These are phyloP conservation scores for Lysandra coridon DNA, from an alignment of 2,888 invertebrate genomes.

Conservation along the genomic window DNA sequence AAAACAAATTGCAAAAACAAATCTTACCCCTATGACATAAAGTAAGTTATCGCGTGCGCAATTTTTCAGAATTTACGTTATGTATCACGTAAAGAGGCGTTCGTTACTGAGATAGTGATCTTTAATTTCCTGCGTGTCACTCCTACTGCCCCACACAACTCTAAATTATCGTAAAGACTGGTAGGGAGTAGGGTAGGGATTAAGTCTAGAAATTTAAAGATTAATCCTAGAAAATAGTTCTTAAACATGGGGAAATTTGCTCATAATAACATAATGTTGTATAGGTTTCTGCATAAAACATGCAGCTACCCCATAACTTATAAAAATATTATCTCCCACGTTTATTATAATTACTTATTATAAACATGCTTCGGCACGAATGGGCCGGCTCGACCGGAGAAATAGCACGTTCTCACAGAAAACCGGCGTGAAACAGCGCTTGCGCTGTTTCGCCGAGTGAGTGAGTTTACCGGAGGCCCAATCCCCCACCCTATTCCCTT, in stretches of 20 bases:
- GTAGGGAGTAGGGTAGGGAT: slow-evolving; percentile 5
- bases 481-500: no score
- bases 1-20: not conserved
- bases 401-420: no score
- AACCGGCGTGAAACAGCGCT: no score
- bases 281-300: no score
- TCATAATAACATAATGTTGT: no score
- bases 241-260: not conserved
- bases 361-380: no score
- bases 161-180: slow-evolving; percentile 24
- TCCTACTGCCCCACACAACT: slow-evolving; percentile 42
- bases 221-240: not conserved
- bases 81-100: slow-evolving; percentile 53
- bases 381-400: no score
- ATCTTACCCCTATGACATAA: not conserved
- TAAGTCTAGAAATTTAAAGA: not conserved
- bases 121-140: slow-evolving; percentile 69
- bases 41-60: not conserved
- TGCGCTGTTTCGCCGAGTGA: no score
- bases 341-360: no score
- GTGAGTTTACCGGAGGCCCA: no score
- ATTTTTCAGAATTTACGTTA: slow-evolving; percentile 19
- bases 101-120: slow-evolving; percentile 70
- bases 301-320: no score
- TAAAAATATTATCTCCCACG: no score